Evolutionary conservation across 23 tunicate species (phyloP).

Genomic region (Phallusia fumigata): DNA sequence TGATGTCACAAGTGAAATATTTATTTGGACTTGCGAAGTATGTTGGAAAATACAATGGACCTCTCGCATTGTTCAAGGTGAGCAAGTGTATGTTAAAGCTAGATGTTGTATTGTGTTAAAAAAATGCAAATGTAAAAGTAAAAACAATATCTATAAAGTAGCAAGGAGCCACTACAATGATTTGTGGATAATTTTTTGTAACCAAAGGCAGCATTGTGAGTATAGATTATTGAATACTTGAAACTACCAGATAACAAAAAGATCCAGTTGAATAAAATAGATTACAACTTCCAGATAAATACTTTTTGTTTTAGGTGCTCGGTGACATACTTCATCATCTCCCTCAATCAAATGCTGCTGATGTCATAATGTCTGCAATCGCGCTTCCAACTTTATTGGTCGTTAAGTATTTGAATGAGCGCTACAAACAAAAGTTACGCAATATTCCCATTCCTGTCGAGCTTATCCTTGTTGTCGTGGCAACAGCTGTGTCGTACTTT

Average conservation of each 20-base stretch:
- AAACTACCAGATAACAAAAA: too few relatives aligned
- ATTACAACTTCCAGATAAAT: not conserved
- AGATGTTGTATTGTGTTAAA: too few relatives aligned
- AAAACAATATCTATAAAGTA: too few relatives aligned
- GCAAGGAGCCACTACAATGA: too few relatives aligned
- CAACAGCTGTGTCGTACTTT: slow-evolving; percentile 71
- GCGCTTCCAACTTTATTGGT: slow-evolving; percentile 64
- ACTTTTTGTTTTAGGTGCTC: slow-evolving; percentile 34
- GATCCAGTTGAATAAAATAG: not conserved
- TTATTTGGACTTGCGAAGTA: slow-evolving; percentile 75
- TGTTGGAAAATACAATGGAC: slow-evolving; percentile 69
- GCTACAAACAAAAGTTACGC: slow-evolving; percentile 67
- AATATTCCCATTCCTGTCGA: slow-evolving; percentile 93
- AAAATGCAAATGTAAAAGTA: too few relatives aligned
- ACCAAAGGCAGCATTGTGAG: too few relatives aligned
- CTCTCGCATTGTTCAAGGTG: slow-evolving; percentile 70
- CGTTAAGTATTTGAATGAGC: slow-evolving; percentile 66
- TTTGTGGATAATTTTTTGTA: too few relatives aligned
- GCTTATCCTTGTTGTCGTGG: slow-evolving; percentile 68
- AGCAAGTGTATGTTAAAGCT: too few relatives aligned
- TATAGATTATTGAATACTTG: too few relatives aligned
- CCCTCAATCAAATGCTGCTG: slow-evolving; percentile 58
- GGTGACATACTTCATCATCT: slow-evolving; percentile 60
- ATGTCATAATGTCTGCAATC: slow-evolving; percentile 57
- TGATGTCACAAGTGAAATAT: slow-evolving; percentile 87